Evolutionary conservation across 2,888 invertebrate genomes (phyloP), one percentile per base, ranked within the genome.

Genomic region (Spodoptera exigua): DNA sequence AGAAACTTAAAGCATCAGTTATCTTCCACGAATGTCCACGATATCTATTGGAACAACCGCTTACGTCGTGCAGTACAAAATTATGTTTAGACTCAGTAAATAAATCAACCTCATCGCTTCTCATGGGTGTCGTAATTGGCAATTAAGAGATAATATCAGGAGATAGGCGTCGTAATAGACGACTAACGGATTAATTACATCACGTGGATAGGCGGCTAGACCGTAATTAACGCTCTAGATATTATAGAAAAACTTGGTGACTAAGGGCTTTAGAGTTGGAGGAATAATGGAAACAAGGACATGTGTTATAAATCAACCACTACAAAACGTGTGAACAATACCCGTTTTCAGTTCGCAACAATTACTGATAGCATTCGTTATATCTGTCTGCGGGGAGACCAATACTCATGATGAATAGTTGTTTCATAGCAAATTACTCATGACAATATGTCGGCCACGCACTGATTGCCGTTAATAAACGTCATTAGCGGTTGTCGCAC

Each of bases 91-190:
- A 18, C 47, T 59, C 35, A 66, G 48, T 66, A 52, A 72, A 32
- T 48, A 39, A 52, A 27, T 27, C 27, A 27, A 59, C 37, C 51
- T 66, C 54, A 55, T 69, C 41, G 4, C n/a, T 37, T 48, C 18
- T 12, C 16, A 49, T 52, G 51, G 36, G 47, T 55, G 35, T 41
- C 35, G 44, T 67, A 60, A 68, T 70, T 66, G 73, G 40, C 54
- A 72, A 68, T 72, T 66, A 72, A 39, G 55, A 66, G 60, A 69
- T 72, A 54, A 69, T 53, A 48, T 36, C 39, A 9, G 39, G 17
- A 21, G 43, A 60, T 55, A 66, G 45, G 16, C 48, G 14, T 39
- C 37, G 51, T 52, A 72, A 65, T 55, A 48, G 43, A 7, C 48
- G 41, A 47, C 27, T 55, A 45, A 21, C 37, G 67, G 35, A 72